These are phyloP conservation scores for Trichacis sp. DNA, from an alignment of 2,888 invertebrate species.

Conservation along the genomic window DNA sequence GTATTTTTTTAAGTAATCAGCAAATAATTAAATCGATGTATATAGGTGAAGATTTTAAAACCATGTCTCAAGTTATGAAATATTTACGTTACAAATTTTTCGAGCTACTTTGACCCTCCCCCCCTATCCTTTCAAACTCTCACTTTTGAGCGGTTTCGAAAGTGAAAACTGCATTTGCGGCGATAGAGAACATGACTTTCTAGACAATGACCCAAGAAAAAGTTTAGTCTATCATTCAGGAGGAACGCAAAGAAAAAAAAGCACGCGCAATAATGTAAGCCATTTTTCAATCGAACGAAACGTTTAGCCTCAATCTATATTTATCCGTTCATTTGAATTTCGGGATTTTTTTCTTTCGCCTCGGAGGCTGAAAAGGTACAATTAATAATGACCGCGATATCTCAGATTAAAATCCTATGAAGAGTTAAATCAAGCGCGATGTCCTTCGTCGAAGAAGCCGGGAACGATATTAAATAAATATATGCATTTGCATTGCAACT, in stretches of 20 bases:
- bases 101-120: too few relatives aligned
- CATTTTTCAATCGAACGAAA: not conserved
- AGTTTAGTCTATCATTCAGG: not conserved
- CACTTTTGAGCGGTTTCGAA: not conserved
- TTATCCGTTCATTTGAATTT: not conserved
- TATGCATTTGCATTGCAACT: constrained; percentile 33
- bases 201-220: not conserved
- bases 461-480: constrained; percentile 38
- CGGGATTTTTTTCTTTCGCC: not conserved
- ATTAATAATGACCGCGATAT: constrained; percentile 12
- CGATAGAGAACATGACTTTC: not conserved
- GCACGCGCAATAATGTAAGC: too few relatives aligned
- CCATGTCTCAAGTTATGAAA: too few relatives aligned
- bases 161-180: not conserved
- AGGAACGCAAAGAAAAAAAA: too few relatives aligned
- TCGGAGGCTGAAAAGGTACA: not conserved
- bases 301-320: not conserved
- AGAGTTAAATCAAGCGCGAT: constrained; percentile 28
- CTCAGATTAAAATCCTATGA: constrained; percentile 18
- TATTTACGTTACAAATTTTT: too few relatives aligned
- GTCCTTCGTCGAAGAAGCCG: constrained; percentile 33
- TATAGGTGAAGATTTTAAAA: too few relatives aligned
- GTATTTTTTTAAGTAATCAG: too few relatives aligned
- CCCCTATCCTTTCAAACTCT: not conserved
- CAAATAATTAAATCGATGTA: too few relatives aligned